These are phyloP conservation scores for Ypsolopha sequella DNA, from an alignment of 2,888 invertebrate genomes.

Conservation along the genomic window DNA sequence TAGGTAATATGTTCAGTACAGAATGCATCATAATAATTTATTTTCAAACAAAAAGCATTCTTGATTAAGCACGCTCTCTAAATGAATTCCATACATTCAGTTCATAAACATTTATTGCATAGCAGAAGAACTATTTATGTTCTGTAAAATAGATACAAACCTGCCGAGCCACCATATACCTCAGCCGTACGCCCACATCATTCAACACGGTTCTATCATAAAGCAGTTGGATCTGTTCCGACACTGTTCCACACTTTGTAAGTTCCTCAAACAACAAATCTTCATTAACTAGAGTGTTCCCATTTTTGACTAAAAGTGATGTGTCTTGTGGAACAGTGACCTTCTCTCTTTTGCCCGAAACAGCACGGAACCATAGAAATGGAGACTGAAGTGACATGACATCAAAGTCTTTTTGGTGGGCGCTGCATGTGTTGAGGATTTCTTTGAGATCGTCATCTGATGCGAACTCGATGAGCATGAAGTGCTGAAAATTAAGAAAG, in stretches of 20 bases:
- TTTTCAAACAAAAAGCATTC: too few species aligned
- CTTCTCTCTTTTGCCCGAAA: conserved; percentile 29
- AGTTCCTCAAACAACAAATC: conserved; percentile 57
- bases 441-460: conserved; percentile 62
- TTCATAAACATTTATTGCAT: too few species aligned
- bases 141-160: too few species aligned
- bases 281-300: conserved; percentile 46
- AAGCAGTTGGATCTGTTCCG: conserved; percentile 77
- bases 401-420: conserved; percentile 68
- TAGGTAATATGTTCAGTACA: too few species aligned
- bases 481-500: conserved; percentile 63
- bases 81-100: too few species aligned
- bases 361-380: conserved; percentile 80
- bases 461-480: conserved; percentile 81
- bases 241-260: conserved; percentile 58
- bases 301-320: conserved; percentile 45
- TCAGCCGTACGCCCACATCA: conserved; percentile 79
- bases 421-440: conserved; percentile 66
- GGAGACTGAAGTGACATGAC: conserved; percentile 76
- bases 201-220: conserved; percentile 74
- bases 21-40: too few species aligned
- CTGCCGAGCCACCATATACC: conserved; percentile 83
- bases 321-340: conserved; percentile 11
- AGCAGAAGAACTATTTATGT: too few species aligned
- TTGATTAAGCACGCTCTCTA: too few species aligned